Evolutionary conservation across 2,113 vertebrate species (phyloP).

Genomic region (Arizona elegans): DNA sequence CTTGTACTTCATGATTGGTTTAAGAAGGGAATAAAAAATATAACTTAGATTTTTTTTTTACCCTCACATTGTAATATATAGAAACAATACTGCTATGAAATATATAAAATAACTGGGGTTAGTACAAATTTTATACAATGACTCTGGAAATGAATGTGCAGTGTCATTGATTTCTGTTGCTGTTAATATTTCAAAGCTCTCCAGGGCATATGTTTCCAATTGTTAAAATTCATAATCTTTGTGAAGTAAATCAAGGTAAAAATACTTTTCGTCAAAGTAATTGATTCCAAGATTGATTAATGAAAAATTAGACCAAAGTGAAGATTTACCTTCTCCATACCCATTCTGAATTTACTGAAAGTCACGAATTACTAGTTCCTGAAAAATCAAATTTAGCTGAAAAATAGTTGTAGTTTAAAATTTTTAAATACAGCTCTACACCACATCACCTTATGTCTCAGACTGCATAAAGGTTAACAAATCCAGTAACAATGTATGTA

Average conservation of each 20-base stretch:
- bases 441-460: not conserved
- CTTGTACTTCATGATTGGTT: conserved; percentile 65
- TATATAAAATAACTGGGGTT: conserved; percentile 19
- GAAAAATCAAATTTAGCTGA: conserved; percentile 3
- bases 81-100: conserved; percentile 35
- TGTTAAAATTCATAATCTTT: not conserved
- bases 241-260: not conserved
- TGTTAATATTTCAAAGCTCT: not conserved
- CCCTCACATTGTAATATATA: conserved; percentile 10
- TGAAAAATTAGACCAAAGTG: not conserved
- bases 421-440: not conserved
- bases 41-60: conserved; percentile 1
- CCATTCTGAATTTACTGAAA: not conserved
- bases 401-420: not conserved
- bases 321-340: not conserved
- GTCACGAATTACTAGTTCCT: not conserved
- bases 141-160: conserved; percentile 10
- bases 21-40: conserved; percentile 28
- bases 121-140: conserved; percentile 29
- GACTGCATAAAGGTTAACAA: not conserved
- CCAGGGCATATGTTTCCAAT: not conserved
- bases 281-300: conserved; percentile 1
- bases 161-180: conserved; percentile 29
- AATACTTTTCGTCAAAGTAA: not conserved
- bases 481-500: not conserved